Evolutionary conservation across 1,140 invertebrate genomes (phyloP), one percentile per base, ranked within the genome.

Genomic region (Leptinotarsa defecta): DNA sequence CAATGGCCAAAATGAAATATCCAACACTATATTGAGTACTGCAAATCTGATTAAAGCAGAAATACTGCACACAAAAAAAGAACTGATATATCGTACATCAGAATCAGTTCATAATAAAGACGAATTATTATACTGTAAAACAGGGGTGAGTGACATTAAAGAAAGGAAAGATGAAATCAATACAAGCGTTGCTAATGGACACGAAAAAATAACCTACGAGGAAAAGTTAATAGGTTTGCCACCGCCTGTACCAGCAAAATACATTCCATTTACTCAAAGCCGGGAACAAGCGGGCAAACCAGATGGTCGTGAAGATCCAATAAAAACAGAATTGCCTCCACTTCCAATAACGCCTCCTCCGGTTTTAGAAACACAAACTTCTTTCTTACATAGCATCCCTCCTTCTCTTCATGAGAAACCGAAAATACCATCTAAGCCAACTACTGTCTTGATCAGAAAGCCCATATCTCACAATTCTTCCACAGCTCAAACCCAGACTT

Each of bases 241-340:
- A 15, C 71, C 67, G 68, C 57, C 70, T 13, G 15, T 68, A 20
- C 48, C 62, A 8, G 63, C 68, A 8, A 72, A 70, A 27, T 70
- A 71, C 62, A 74, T 74, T 62, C 52, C 74, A n/a, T 76, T 71
- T 15, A 19, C 79, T 13, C 77, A 82, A 71, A 81, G 76, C 64
- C 68, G 94, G 4, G 93, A 94, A 80, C 86, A 92, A 76, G 93
- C 93, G 3, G 94, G 93, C 1, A 93, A 94, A 78, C 93, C 93
- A 0, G 93, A 95, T 78, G 94, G 93, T 6, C 90, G 91, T 78
- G 93, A 93, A 19, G 93, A 94, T 86, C 92, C 93, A 3, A 92
- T 94, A 79, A 90, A 91, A 48, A 85, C 87, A 0, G 91, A 93
- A 85, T 81, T 85, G 20, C 88, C 92, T 1, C 91, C 91, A 2